Base-by-base conservation (phyloP, 2,888 invertebrate species). In the Lottia gigantea region DNA sequence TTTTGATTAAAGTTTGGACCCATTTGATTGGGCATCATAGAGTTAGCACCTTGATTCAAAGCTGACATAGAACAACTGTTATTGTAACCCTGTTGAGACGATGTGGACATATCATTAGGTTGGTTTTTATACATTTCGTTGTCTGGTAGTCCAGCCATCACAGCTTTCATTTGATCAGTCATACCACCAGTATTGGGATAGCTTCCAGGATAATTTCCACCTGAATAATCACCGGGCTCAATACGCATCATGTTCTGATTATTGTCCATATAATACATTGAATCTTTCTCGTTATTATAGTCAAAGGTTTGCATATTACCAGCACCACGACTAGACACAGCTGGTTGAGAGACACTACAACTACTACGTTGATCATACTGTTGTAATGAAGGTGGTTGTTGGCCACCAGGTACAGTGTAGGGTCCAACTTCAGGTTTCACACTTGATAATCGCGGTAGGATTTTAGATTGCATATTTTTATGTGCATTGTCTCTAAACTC, bases 341-440 rank as follows among this genome's bases (percentile, higher is more conserved):
- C 65, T 71, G 26, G 62, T 31, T 40, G 62, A 47, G 64, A 74
- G 66, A 74, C 68, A 46, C 73, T 73, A 70, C 76, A 77, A 66
- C 74, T 74, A 15, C 73, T 68, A 23, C 76, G 66, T 55, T 55
- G 72, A 46, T 77, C 77, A 55, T 73, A 77, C 19, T 19, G 55
- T 12, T 23, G 55, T 40, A 40, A 6, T 40, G 40, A 40, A 14
- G 55, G 55, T 25, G 45, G 71, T 46, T 68, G 68, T 63, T 65
- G 80, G 69, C 78, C 81, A 63, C 76, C 77, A 23, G 85, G 85
- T 62, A 84, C 82, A 65, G 82, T 84, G 73, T 85, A 85, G 0
- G 85, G 85, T 11, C 83, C 85, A 11, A 82, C 80, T 62, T 82
- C 84, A 16, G 83, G 78, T 73, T 84, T 84, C 74, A 82, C 80